These are phyloP conservation scores for Cheilinus undulatus DNA, from an alignment of 2,113 vertebrate species.

Conservation along the genomic window DNA sequence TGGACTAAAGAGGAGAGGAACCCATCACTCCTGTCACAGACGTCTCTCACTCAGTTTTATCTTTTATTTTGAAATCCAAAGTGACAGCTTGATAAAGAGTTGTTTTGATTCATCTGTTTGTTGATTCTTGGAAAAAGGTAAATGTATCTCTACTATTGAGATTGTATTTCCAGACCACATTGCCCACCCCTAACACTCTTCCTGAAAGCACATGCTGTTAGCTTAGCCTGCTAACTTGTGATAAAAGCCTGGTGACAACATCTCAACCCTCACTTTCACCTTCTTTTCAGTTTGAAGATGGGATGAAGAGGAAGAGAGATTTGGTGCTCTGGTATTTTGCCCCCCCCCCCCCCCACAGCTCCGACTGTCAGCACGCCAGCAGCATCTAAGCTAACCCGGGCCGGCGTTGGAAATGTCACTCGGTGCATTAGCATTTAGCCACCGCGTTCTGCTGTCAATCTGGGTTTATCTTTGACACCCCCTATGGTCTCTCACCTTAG, in stretches of 20 bases:
- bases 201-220: conserved; percentile 58
- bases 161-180: too few relatives aligned
- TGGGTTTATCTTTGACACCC: conserved; percentile 81
- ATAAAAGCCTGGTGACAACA: conserved; percentile 68
- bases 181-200: too few relatives aligned
- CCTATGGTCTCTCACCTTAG: conserved; percentile 70
- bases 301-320: conserved; percentile 30
- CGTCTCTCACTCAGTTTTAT: too few relatives aligned
- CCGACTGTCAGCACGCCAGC: conserved; percentile 66
- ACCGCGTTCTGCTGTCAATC: conserved; percentile 80
- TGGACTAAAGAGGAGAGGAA: too few relatives aligned
- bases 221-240: conserved; percentile 60
- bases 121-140: too few relatives aligned
- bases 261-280: conserved; percentile 45
- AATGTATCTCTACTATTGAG: too few relatives aligned
- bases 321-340: conserved; percentile 58
- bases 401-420: conserved; percentile 81
- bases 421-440: conserved; percentile 86
- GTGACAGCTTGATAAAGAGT: too few relatives aligned
- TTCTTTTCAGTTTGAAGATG: conserved; percentile 45
- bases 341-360: conserved; percentile 12
- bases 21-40: too few relatives aligned
- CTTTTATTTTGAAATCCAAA: too few relatives aligned
- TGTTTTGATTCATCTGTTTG: too few relatives aligned
- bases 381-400: conserved; percentile 72